Percentiles rank a stretch among this genome's conserved stretches.
Conservation (phyloP, 2,797 vertebrate genomes). For the Malurus splendens region DNA sequence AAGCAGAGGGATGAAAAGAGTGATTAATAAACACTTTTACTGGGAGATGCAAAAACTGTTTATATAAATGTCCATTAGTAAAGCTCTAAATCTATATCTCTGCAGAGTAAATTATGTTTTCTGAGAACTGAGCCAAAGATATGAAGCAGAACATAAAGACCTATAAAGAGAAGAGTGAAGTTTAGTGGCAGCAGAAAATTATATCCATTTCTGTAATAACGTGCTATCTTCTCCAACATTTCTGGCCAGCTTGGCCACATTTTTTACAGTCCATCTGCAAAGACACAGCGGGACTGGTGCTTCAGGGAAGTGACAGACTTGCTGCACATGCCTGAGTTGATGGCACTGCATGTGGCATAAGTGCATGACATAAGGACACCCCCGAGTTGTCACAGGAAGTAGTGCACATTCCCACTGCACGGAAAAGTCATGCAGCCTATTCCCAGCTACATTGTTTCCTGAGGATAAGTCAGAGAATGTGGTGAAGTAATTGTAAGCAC, state of each 20-base stretch:
- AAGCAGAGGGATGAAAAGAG: not conserved
- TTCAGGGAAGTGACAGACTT: not conserved
- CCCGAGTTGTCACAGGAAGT: not conserved
- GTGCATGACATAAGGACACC: not conserved
- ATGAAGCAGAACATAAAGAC: not conserved
- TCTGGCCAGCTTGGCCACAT: not conserved
- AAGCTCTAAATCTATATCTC: not conserved
- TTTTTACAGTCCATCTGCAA: not conserved
- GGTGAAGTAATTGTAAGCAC: not conserved
- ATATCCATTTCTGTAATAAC: not conserved
- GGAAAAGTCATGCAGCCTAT: not conserved
- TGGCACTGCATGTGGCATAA: not conserved
- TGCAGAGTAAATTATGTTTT: not conserved
- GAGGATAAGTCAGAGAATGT: not conserved
- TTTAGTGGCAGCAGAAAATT: not conserved
- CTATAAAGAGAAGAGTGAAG: not conserved
- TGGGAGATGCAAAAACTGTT: not conserved
- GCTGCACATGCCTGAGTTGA: not conserved
- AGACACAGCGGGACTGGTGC: not conserved
- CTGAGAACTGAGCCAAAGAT: not conserved
- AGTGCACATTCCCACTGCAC: not conserved
- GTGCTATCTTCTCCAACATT: not conserved
- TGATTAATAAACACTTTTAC: not conserved
- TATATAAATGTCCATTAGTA: not conserved
- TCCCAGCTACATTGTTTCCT: not conserved